These are phyloP conservation scores for Antechinus flavipes DNA, from an alignment of 2,113 vertebrate genomes.

Conservation along the genomic window DNA sequence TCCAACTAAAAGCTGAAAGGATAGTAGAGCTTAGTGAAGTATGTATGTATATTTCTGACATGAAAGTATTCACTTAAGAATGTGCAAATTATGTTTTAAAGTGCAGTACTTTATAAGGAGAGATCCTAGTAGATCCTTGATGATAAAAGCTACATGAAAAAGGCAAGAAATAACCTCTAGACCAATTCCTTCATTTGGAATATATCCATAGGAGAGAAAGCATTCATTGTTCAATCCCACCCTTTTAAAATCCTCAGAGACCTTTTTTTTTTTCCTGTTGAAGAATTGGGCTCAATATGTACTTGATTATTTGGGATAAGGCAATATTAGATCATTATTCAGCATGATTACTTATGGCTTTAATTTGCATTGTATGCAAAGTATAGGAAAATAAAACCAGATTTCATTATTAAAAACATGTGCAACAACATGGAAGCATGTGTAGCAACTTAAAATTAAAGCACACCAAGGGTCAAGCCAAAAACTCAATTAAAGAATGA, in stretches of 20 bases:
- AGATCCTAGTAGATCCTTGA: constrained; percentile 24
- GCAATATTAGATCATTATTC: constrained; percentile 36
- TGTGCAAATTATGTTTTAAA: constrained; percentile 48
- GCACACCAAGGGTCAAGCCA: not conserved
- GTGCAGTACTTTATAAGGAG: constrained; percentile 16
- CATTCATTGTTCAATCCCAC: not conserved
- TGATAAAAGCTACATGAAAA: not conserved
- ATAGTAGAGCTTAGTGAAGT: constrained; percentile 53
- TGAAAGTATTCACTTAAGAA: constrained; percentile 50
- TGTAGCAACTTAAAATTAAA: constrained; percentile 9
- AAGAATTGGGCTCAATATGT: not conserved
- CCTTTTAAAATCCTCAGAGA: not conserved
- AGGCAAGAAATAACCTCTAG: constrained; percentile 26
- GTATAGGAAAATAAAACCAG: constrained; percentile 43
- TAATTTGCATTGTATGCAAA: constrained; percentile 11
- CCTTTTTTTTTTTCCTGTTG: not conserved
- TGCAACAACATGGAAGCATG: constrained; percentile 8
- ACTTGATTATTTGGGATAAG: constrained; percentile 3
- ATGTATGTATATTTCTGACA: constrained; percentile 49
- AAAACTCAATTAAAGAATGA: not conserved
- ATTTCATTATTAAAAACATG: constrained; percentile 10
- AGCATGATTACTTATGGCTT: constrained; percentile 14
- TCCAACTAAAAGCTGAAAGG: constrained; percentile 40
- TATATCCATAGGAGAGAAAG: constrained; percentile 10
- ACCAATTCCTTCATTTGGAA: constrained; percentile 5